These are phyloP conservation scores for Nomada goodeniana DNA, from an alignment of 2,888 invertebrate genomes.

Conservation along the genomic window DNA sequence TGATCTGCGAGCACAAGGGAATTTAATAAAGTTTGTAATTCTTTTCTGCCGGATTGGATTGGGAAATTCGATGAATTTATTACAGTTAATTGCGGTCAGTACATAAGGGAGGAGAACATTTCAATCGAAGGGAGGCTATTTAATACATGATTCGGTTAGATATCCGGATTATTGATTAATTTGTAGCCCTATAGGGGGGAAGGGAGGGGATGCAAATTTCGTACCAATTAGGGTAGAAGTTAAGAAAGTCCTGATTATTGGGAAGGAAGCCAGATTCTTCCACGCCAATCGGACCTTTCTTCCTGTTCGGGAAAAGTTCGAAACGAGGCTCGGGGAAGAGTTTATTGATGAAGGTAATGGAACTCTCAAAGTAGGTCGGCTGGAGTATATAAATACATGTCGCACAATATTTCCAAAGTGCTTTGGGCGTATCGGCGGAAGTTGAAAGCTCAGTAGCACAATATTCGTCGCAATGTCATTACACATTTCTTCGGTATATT, in stretches of 20 bases:
- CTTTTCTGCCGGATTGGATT: no score
- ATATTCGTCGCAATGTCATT: slow-evolving; percentile 1
- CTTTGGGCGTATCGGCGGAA: slow-evolving; percentile 17
- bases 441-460: slow-evolving; percentile 14
- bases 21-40: no score
- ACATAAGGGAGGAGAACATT: no score
- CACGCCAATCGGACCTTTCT: slow-evolving; percentile 35
- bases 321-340: slow-evolving; percentile 26
- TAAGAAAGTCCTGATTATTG: slow-evolving; percentile 18
- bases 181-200: no score
- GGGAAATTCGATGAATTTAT: no score
- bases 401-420: slow-evolving; percentile 46
- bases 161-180: slow-evolving; percentile 1
- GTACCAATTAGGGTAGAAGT: slow-evolving; percentile 1
- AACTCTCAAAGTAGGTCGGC: slow-evolving; percentile 48
- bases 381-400: slow-evolving; percentile 53
- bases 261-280: slow-evolving; percentile 38
- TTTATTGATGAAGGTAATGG: slow-evolving; percentile 51
- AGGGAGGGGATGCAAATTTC: background rate
- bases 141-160: no score
- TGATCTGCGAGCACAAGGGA: no score
- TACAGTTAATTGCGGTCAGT: no score
- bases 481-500: no score
- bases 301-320: slow-evolving; percentile 39
- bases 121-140: no score